phyloP scores from a whole-genome alignment of 2,797 vertebrate genomes.

The Echeneis naucrates region DNA sequence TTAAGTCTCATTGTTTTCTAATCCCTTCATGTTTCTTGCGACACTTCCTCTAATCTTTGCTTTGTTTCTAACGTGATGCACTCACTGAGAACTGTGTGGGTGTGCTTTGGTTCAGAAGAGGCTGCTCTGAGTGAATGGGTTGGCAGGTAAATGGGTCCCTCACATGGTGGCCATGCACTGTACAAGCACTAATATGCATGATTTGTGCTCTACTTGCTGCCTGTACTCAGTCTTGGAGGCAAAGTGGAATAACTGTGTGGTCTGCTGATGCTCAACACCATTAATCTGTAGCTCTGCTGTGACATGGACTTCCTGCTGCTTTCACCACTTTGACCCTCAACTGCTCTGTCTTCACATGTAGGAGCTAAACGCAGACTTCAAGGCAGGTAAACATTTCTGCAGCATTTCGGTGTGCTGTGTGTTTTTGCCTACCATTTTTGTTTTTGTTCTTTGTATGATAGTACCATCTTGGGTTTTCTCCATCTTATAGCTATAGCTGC shows the following conservation, averaged over 20 bases:
- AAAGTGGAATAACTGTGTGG: background rate
- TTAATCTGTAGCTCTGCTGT: conserved; percentile 17
- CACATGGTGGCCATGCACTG: conserved; percentile 24
- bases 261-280: conserved; percentile 6
- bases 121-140: conserved; percentile 27
- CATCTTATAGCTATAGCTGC: background rate
- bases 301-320: conserved; percentile 28
- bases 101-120: conserved; percentile 35
- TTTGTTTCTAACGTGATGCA: conserved; percentile 43
- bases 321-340: conserved; percentile 64
- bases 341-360: conserved; percentile 83
- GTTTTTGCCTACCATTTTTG: background rate
- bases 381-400: conserved; percentile 84
- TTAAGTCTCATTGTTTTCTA: conserved; percentile 1
- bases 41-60: conserved; percentile 38
- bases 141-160: conserved; percentile 40
- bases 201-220: conserved; percentile 30
- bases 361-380: conserved; percentile 87
- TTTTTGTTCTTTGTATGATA: background rate
- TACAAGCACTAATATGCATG: conserved; percentile 36
- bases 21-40: conserved; percentile 7
- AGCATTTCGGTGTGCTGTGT: conserved; percentile 19
- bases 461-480: background rate
- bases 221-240: conserved; percentile 11
- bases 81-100: conserved; percentile 45